Base-by-base conservation (phyloP, 2,888 invertebrate genomes). In the Drosophila villosipedis region DNA sequence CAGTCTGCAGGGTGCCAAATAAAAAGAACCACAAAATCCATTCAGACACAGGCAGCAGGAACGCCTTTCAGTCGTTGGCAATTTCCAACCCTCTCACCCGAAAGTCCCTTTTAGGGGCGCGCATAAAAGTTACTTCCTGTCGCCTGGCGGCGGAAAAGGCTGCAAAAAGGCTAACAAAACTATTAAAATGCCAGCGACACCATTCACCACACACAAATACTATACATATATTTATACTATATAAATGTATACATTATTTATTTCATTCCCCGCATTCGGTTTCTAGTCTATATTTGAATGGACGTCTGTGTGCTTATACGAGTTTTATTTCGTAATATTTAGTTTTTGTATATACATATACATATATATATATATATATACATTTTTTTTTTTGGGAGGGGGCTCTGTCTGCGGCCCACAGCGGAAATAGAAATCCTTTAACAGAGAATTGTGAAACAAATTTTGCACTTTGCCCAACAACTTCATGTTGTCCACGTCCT, bases 391-490 rank as follows among this genome's bases (percentile, higher is more conserved):
- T 57, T 30, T 9, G 6, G 19, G 16, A 30, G 16, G 25, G 63
- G 25, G 28, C 69, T 66, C 37, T 78, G 89, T 82, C 86, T 88
- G 85, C 68, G 63, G 71, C 60, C 49, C 70, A 66, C 58, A 66
- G 58, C 85, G 90, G 85, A 91, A 91, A 87, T 87, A 82, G 90
- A 87, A 87, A 89, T 84, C 77, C 90, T 82, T 87, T 80, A 91
- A 80, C 72, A 65, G 73, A 76, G 86, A 84, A 90, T 78, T 80
- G 80, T 71, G 65, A 89, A 82, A 91, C 87, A 91, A 82, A 87
- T 81, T 87, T 89, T 84, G 87, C 84, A 86, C 84, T 89, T 87
- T 80, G 72, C 82, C 30, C 16, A 30, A 83, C 80, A 73, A 71
- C 73, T 85, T 78, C 66, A 68, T 76, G 82, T 81, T 78, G 68